phyloP scores from a whole-genome alignment of 2,888 invertebrate genomes.

The Pecten maximus region DNA sequence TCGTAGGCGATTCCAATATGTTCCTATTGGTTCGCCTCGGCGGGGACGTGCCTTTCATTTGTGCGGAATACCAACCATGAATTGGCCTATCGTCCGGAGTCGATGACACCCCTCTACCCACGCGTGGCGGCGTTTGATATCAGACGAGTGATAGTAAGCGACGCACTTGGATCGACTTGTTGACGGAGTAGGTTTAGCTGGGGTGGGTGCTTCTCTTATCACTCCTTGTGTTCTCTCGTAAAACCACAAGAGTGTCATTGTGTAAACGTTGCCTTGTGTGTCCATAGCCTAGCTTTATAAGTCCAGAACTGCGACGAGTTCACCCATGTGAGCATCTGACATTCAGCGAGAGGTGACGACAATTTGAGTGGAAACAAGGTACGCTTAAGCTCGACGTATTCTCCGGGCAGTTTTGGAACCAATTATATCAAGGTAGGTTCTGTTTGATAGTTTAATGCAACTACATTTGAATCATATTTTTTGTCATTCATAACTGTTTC shows the following conservation, averaged over 20 bases:
- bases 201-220: background rate
- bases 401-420: background rate
- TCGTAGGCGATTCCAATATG: background rate
- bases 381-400: background rate
- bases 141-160: background rate
- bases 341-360: background rate
- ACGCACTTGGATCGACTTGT: background rate
- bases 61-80: background rate
- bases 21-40: background rate
- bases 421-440: background rate
- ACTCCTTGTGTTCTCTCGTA: background rate
- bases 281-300: slow-evolving; percentile 14
- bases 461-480: too few relatives aligned
- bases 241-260: background rate
- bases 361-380: background rate
- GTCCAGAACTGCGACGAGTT: background rate
- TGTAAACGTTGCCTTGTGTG: background rate
- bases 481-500: too few relatives aligned
- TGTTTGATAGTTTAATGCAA: background rate
- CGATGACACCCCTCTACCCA: slow-evolving; percentile 32
- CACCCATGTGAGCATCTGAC: background rate
- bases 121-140: background rate
- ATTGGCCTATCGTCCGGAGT: background rate
- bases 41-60: background rate
- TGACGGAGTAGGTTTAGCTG: background rate